Conservation (phyloP, 2,888 invertebrate genomes). For the Megamerina dolium region DNA sequence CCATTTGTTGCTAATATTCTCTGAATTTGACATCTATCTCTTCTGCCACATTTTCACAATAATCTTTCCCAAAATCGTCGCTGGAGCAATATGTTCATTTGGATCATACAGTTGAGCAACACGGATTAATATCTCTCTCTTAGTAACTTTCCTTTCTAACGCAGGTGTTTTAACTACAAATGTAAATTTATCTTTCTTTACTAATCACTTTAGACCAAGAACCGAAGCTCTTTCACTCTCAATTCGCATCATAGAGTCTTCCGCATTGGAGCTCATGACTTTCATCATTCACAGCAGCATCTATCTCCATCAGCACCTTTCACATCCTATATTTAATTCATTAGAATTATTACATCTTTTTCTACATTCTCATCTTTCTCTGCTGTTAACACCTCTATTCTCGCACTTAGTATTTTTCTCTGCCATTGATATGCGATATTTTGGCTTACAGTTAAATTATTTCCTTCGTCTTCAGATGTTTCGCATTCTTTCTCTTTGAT, state of each 20-base stretch:
- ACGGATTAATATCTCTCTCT: neutral
- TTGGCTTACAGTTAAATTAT: too few species aligned
- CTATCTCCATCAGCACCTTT: too few species aligned
- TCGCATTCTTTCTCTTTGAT: too few species aligned
- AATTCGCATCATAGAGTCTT: neutral
- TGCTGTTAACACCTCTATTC: too few species aligned
- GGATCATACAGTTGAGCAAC: neutral
- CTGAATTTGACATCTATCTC: neutral
- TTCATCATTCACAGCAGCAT: too few species aligned
- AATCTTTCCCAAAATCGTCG: neutral
- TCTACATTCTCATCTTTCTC: too few species aligned
- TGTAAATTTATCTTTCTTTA: conserved; percentile 1
- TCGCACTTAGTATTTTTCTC: too few species aligned
- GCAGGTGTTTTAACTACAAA: conserved; percentile 1
- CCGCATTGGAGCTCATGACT: neutral
- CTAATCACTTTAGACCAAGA: neutral
- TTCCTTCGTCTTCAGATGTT: too few species aligned
- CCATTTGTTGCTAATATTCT: conserved; percentile 3
- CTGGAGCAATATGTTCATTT: neutral
- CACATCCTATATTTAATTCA: too few species aligned
- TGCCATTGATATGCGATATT: too few species aligned
- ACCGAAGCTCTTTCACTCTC: neutral
- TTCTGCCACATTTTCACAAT: neutral
- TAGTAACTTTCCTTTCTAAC: neutral
- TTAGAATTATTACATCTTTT: too few species aligned